Evolutionary conservation across 2,888 invertebrate genomes (phyloP), one percentile per base, ranked within the genome.

Genomic region (Drosophila limbata): DNA sequence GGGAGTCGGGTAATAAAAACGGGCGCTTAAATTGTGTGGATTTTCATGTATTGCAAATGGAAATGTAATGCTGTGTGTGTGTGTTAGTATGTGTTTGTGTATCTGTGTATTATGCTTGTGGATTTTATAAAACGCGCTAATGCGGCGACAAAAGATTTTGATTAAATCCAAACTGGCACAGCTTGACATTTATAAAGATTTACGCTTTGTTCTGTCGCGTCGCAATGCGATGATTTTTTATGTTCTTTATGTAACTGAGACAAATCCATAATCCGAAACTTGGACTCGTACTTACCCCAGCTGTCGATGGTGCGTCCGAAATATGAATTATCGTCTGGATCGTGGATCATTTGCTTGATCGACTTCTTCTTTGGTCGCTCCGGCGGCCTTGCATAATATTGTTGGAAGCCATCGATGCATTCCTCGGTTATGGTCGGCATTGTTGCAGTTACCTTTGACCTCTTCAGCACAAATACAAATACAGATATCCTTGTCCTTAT

Each of bases 221-320:
- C 35, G 15, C 21, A 33, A 19, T 48, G 52, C 6, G 35, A 35
- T 28, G 21, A 39, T 60, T 85, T 35, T 13, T 50, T 50, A 73
- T 74, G 84, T 11, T 35, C 35, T 50, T 79, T 77, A 88, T 60
- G 48, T 56, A 50, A 50, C 19, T 50, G 35, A 35, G 13, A 33
- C 15, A 19, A 35, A 19, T 47, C n/a, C 28, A 4, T 6, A 15
- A n/a, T 45, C 25, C n/a, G 3, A 21, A 19, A 11, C 13, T 17
- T 9, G 6, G 3, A 1, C 1, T 28, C 25, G 2, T 13, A 95
- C 96, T 96, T 93, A 97, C 97, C 95, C 97, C 97, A 98, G 92
- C 96, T 96, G 10, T 94, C 93, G 17, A 94, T 95, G 8, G 96
- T 96, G 84, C 97, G 94, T 60, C 97, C 97, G 66, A 96, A 95